phyloP scores from a whole-genome alignment of 2,888 invertebrate species.

The Caenorhabditis sp. region DNA sequence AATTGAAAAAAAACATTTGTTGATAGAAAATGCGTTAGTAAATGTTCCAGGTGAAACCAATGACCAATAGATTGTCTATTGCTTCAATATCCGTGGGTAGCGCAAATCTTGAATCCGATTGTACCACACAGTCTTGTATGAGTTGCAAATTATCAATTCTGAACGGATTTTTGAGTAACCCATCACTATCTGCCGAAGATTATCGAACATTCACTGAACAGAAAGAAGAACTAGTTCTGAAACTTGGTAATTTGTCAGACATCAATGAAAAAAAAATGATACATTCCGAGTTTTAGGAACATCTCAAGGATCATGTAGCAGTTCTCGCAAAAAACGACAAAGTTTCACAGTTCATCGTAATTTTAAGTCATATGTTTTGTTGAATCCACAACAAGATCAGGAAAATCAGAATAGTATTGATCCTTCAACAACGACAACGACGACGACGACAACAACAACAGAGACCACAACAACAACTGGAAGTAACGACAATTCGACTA shows the following conservation, averaged over 20 bases:
- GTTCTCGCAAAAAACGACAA: constrained; percentile 13
- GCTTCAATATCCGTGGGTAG: not conserved
- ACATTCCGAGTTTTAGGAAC: constrained; percentile 12
- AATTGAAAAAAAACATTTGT: too few relatives aligned
- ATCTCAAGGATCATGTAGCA: constrained; percentile 19
- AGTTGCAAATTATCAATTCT: constrained; percentile 51
- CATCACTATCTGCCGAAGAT: constrained; percentile 22
- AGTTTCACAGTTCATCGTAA: not conserved
- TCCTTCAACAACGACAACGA: constrained; percentile 8
- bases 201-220: constrained; percentile 27
- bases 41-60: not conserved
- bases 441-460: too few relatives aligned
- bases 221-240: constrained; percentile 18
- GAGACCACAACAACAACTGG: too few relatives aligned
- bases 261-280: not conserved
- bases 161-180: constrained; percentile 40
- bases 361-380: not conserved
- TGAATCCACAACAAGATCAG: constrained; percentile 3
- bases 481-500: too few relatives aligned
- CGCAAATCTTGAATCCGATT: constrained; percentile 4
- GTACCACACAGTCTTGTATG: constrained; percentile 40
- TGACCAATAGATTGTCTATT: not conserved
- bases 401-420: constrained; percentile 4
- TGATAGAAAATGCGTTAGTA: too few relatives aligned
- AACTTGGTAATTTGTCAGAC: constrained; percentile 6